A percentile compares a stretch with the other conserved stretches of the same genome.
Conservation (phyloP, 2,888 invertebrate genomes). For the Cheilosia scutellata region DNA sequence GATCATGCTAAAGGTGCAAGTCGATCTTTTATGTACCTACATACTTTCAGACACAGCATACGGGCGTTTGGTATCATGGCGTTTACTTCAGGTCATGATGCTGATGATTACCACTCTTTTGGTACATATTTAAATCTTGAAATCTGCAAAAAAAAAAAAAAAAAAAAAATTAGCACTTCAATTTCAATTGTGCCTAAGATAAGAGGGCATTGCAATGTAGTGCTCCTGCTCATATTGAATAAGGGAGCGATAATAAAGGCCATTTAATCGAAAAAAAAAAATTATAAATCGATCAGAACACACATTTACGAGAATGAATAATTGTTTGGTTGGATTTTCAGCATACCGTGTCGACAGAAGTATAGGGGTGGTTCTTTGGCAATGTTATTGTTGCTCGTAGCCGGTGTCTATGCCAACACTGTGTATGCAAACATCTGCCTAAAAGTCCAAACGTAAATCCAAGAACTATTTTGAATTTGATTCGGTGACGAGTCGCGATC, state of each 20-base stretch:
- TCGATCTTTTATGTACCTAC: conserved; percentile 37
- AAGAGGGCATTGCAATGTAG: conserved; percentile 61
- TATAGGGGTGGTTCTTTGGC: conserved; percentile 66
- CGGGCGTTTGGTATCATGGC: conserved; percentile 60
- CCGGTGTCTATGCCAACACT: conserved; percentile 71
- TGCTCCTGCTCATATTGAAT: conserved; percentile 29
- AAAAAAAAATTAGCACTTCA: conserved; percentile 66
- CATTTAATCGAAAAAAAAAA: conserved; percentile 29
- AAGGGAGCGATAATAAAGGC: conserved; percentile 13
- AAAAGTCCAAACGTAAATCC: conserved; percentile 41
- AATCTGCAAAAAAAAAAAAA: conserved; percentile 49
- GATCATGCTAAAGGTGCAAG: conserved; percentile 72
- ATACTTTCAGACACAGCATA: conserved; percentile 59
- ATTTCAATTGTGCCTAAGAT: conserved; percentile 31
- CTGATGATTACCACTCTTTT: conserved; percentile 65
- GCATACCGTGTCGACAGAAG: conserved; percentile 32
- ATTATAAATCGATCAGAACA: conserved; percentile 63
- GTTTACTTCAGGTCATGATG: conserved; percentile 38
- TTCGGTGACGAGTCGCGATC: neutral
- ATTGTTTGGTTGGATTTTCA: conserved; percentile 53
- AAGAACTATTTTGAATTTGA: conserved; percentile 53
- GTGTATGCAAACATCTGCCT: conserved; percentile 61
- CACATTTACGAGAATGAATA: conserved; percentile 8
- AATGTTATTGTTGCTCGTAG: conserved; percentile 59
- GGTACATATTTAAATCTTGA: conserved; percentile 41